A percentile compares a stretch with the other conserved stretches of the same genome.
Evolutionary conservation across 2,113 vertebrate genomes (phyloP).

Genomic region (Podilymbus podiceps): DNA sequence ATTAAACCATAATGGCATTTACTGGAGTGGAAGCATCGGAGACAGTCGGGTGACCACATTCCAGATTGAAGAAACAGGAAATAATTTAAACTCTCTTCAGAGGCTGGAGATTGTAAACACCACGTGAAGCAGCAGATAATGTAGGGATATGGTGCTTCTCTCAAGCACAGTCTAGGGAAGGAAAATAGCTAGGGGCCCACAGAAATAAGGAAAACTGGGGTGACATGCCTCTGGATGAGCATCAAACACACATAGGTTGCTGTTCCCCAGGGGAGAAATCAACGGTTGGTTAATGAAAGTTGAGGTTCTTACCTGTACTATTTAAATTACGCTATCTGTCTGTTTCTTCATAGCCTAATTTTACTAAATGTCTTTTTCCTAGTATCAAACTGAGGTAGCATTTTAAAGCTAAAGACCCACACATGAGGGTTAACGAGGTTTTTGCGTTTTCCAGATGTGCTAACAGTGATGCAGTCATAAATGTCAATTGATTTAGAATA

Average conservation of each 20-base stretch:
- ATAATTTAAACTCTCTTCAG: background rate
- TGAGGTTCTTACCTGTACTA: background rate
- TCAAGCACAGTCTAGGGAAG: background rate
- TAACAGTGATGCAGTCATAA: slow-evolving; percentile 46
- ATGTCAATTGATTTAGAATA: slow-evolving; percentile 64
- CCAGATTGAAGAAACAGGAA: background rate
- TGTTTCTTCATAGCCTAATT: background rate
- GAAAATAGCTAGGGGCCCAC: too few relatives aligned
- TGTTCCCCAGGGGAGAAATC: background rate
- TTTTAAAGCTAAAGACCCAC: background rate
- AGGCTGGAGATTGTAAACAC: background rate
- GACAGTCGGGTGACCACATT: slow-evolving; percentile 9
- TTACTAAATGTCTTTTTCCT: background rate
- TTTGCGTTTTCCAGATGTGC: slow-evolving; percentile 38
- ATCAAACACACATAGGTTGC: background rate
- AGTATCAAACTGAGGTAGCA: background rate
- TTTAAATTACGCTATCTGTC: rapidly evolving
- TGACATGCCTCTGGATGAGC: background rate
- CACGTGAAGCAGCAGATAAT: rapidly evolving
- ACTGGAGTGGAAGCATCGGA: background rate
- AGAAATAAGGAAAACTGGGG: background rate
- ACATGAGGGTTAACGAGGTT: slow-evolving; percentile 9
- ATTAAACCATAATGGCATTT: slow-evolving; percentile 5
- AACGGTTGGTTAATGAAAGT: background rate
- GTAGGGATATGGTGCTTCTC: background rate